phyloP scores from a whole-genome alignment of 2,888 invertebrate genomes.

The Hermaeophaga mercurialis region DNA sequence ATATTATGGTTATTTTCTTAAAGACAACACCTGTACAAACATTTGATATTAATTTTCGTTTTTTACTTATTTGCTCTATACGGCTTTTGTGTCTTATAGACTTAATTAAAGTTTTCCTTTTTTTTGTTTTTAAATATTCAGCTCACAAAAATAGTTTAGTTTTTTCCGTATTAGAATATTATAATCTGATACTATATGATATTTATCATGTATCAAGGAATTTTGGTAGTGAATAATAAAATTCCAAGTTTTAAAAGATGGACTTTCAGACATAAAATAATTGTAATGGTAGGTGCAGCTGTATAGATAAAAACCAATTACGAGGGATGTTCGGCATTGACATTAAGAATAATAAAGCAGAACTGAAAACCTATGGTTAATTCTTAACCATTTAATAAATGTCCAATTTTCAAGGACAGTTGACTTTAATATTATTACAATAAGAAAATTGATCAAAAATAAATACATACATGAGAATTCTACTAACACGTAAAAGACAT shows the following conservation, averaged over 20 bases:
- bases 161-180: conserved; percentile 38
- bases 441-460: too few relatives aligned
- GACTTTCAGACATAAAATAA: conserved; percentile 38
- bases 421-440: too few relatives aligned
- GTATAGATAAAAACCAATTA: too few relatives aligned
- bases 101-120: conserved; percentile 20
- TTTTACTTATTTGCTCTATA: conserved; percentile 26
- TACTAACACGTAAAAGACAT: too few relatives aligned
- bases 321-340: too few relatives aligned
- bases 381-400: too few relatives aligned
- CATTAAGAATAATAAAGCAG: too few relatives aligned
- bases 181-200: conserved; percentile 38
- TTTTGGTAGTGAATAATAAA: conserved; percentile 34
- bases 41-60: conserved; percentile 10
- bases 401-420: too few relatives aligned
- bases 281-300: conserved; percentile 48
- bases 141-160: conserved; percentile 31
- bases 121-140: conserved; percentile 29
- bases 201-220: conserved; percentile 36
- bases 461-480: too few relatives aligned
- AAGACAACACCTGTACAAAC: conserved; percentile 6
- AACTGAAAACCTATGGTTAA: too few relatives aligned
- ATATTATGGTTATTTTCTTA: too few relatives aligned
- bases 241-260: conserved; percentile 9
- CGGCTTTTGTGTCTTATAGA: conserved; percentile 25